Evolutionary conservation across 2,888 invertebrate species (phyloP).

Genomic region (Patella depressa): DNA sequence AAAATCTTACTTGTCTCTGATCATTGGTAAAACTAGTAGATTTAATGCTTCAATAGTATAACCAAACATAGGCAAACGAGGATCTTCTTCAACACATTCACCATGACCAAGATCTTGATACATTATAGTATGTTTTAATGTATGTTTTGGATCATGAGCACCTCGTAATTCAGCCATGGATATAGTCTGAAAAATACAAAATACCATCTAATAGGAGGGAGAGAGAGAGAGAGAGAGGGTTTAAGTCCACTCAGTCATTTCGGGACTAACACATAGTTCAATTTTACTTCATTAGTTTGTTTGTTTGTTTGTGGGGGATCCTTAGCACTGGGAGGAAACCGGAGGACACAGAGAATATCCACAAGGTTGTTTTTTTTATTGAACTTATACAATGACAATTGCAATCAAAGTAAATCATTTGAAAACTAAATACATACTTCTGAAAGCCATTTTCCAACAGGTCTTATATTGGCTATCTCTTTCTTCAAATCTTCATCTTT

Average conservation of each 20-base stretch:
- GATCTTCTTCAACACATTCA: slow-evolving; percentile 77
- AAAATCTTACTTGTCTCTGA: slow-evolving; percentile 84
- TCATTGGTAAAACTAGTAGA: slow-evolving; percentile 95
- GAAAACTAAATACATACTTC: slow-evolving; percentile 38
- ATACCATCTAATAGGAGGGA: neutral
- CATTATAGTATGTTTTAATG: slow-evolving; percentile 32
- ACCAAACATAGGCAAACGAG: slow-evolving; percentile 89
- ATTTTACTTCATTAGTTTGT: too few species aligned
- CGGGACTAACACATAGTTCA: too few species aligned
- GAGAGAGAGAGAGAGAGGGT: too few species aligned
- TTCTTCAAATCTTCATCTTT: slow-evolving; percentile 94
- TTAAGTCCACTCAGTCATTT: too few species aligned
- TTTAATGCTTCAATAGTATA: slow-evolving; percentile 96
- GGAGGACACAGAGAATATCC: too few species aligned
- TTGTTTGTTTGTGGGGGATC: too few species aligned
- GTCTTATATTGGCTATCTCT: slow-evolving; percentile 87
- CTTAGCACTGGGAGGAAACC: too few species aligned
- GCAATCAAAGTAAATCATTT: too few species aligned
- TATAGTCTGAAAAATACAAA: slow-evolving; percentile 73
- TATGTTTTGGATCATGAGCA: slow-evolving; percentile 55
- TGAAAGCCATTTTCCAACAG: slow-evolving; percentile 89
- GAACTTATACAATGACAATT: too few species aligned
- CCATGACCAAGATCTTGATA: slow-evolving; percentile 42
- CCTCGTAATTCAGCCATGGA: slow-evolving; percentile 71
- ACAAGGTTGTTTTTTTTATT: too few species aligned